Percentiles rank a stretch among this genome's conserved stretches.
These are phyloP conservation scores for Plodia interpunctella DNA, from an alignment of 1,140 invertebrate species.

Conservation along the genomic window DNA sequence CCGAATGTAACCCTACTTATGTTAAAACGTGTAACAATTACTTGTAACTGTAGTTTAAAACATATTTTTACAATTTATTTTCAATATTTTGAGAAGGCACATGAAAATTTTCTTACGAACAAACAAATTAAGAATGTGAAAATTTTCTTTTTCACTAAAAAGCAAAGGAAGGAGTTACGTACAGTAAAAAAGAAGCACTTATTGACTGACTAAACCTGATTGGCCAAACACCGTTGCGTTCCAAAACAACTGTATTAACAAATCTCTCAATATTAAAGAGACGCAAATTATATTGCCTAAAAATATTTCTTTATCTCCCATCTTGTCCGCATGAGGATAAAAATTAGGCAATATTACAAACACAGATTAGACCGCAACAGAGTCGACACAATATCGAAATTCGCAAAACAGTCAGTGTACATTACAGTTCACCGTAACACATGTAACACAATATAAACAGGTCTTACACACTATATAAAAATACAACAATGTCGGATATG, in stretches of 20 bases:
- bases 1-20: conserved; percentile 55
- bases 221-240: neutral
- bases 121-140: conserved; percentile 43
- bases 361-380: neutral
- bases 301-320: neutral
- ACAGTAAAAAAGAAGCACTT: neutral
- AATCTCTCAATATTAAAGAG: neutral
- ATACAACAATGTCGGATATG: conserved; percentile 53
- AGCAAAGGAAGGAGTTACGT: conserved; percentile 17
- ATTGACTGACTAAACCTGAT: neutral
- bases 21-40: conserved; percentile 56
- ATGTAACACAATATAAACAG: conserved; percentile 46
- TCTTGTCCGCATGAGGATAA: neutral
- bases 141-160: conserved; percentile 22
- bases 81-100: conserved; percentile 70
- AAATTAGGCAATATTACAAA: neutral
- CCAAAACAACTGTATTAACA: neutral
- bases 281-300: too few species aligned
- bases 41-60: conserved; percentile 55
- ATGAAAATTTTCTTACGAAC: conserved; percentile 68
- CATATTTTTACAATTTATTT: conserved; percentile 49
- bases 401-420: neutral
- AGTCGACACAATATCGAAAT: neutral
- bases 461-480: conserved; percentile 65
- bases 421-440: conserved; percentile 15